Conservation (phyloP, 1,140 invertebrate species). For the Drosophila paulistorum region DNA sequence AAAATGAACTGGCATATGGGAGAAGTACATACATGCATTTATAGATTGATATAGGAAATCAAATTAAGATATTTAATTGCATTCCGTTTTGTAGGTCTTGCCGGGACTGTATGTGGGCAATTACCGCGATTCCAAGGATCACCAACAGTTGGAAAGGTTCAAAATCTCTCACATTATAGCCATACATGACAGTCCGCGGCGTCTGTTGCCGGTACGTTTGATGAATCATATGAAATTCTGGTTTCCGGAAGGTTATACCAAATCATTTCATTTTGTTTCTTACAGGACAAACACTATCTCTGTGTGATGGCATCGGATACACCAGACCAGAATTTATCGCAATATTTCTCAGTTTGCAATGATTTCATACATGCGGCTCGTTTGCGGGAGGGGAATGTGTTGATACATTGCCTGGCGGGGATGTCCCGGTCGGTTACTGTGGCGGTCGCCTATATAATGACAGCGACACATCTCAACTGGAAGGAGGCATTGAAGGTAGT, state of each 20-base stretch:
- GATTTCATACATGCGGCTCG: slow-evolving; percentile 97
- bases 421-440: slow-evolving; percentile 98
- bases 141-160: slow-evolving; percentile 92
- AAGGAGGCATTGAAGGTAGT: slow-evolving; percentile 97
- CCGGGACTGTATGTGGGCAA: slow-evolving; percentile 94
- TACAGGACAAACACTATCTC: slow-evolving; percentile 96
- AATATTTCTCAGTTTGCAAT: slow-evolving; percentile 96
- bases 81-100: slow-evolving; percentile 87
- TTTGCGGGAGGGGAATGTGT: slow-evolving; percentile 93
- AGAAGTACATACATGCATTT: slow-evolving; percentile 30
- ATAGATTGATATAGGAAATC: not conserved
- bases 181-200: slow-evolving; percentile 96
- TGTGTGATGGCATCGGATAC: slow-evolving; percentile 97
- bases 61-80: not conserved
- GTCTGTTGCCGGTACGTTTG: slow-evolving; percentile 90
- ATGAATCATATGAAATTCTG: too few relatives aligned
- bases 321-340: slow-evolving; percentile 95
- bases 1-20: slow-evolving; percentile 70
- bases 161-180: slow-evolving; percentile 97
- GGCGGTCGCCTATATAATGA: slow-evolving; percentile 93
- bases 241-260: not conserved
- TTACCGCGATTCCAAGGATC: slow-evolving; percentile 96
- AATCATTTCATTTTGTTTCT: too few relatives aligned
- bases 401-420: slow-evolving; percentile 98
- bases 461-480: slow-evolving; percentile 94